Evolutionary conservation across 2,888 invertebrate species (phyloP).

Genomic region (Anoplius nigerrimus): DNA sequence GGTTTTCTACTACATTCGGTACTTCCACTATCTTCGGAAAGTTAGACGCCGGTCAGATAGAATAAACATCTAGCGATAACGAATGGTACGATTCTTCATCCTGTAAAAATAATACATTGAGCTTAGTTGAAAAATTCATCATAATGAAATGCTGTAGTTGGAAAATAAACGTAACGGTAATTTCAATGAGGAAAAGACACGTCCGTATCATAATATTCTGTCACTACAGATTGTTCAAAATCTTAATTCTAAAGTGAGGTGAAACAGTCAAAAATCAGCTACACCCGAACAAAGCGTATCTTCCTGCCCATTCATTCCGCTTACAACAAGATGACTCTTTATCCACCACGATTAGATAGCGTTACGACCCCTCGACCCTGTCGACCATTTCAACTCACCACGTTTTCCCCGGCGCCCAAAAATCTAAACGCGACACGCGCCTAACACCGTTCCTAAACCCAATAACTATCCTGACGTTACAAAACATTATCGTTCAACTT

Average conservation of each 20-base stretch:
- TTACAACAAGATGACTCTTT: conserved; percentile 62
- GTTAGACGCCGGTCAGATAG: too few species aligned
- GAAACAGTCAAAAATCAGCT: conserved; percentile 26
- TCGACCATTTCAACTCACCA: conserved; percentile 60
- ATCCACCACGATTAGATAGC: conserved; percentile 70
- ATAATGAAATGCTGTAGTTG: background rate
- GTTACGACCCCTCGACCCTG: conserved; percentile 66
- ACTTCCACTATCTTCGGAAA: too few species aligned
- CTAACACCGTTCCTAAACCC: background rate
- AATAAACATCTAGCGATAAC: too few species aligned
- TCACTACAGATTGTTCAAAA: too few species aligned
- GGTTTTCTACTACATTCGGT: too few species aligned
- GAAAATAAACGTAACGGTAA: background rate
- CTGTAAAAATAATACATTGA: background rate
- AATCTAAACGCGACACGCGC: conserved; percentile 35
- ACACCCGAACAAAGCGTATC: conserved; percentile 52
- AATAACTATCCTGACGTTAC: too few species aligned
- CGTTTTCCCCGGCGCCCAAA: conserved; percentile 60
- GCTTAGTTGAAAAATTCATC: background rate
- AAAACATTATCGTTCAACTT: too few species aligned
- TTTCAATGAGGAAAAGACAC: background rate
- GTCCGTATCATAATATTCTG: conserved; percentile 6
- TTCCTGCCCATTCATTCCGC: conserved; percentile 61
- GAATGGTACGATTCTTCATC: too few species aligned
- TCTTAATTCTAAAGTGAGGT: background rate